Evolutionary conservation across 2,113 vertebrate genomes (phyloP), one percentile per base, ranked within the genome.

Genomic region (Elephas maximus): DNA sequence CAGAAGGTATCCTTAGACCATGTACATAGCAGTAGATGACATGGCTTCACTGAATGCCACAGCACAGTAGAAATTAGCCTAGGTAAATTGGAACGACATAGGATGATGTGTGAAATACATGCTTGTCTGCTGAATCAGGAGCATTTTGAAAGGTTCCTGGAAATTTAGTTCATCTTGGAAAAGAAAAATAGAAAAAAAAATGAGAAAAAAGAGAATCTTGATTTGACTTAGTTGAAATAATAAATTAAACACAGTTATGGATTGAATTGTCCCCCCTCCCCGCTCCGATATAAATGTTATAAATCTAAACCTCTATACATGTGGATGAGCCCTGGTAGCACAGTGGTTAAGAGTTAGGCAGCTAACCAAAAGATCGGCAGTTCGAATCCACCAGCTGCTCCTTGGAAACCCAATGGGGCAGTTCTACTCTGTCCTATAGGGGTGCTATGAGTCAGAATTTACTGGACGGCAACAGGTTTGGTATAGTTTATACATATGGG

Each of bases 171-270:
- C 11, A 37, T 73, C 24, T 69, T 62, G 37, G 65, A 83, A 63
- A 5, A 83, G 53, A 87, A 95, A 78, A 87, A 12, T 3, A 62
- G n/a, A 51, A 23, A 53, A 28, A 28, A 85, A 6, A 88, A 69
- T 82, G n/a, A 76, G 45, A 62, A 60, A 18, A 86, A 63, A 82
- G 17, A 60, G 41, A 82, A 78, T 51, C 15, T 84, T 94, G 37
- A 83, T 88, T 88, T 93, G 88, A 60, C 11, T 88, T 82, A 53
- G 23, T 45, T 84, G 73, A 93, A 93, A 88, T 69, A 81, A 69
- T 60, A 85, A 85, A 79, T 60, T 45, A 4, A 86, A 78, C 24
- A 77, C 5, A 53, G 63, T 26, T 26, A 65, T 65, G 24, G 63
- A 26, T 33, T 69, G 67, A 69, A 33, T 69, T 69, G 67, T 69